Conservation (phyloP, 1,140 invertebrate species). For the Drosophila prosaltans region DNA sequence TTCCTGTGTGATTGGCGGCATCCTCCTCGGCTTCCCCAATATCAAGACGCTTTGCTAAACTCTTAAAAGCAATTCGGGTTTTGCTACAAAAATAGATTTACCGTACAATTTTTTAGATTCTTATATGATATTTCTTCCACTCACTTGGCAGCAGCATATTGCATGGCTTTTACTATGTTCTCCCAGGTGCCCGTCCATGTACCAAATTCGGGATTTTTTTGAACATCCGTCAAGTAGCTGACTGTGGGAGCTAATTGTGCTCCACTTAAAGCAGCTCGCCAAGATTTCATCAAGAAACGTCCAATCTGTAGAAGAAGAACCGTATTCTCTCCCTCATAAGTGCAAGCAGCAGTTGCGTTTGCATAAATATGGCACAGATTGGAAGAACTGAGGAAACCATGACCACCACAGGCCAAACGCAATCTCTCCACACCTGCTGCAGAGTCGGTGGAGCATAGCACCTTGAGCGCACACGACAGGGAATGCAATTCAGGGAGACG, state of each 20-base stretch:
- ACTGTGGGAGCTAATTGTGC: conserved; percentile 86
- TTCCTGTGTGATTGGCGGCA: conserved; percentile 93
- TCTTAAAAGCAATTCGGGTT: conserved; percentile 86
- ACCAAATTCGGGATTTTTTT: conserved; percentile 71
- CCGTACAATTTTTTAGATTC: neutral
- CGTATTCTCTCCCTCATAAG: conserved; percentile 98
- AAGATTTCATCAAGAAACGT: conserved; percentile 90
- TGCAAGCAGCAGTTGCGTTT: conserved; percentile 91
- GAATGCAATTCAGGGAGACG: conserved; percentile 94
- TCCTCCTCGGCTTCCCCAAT: conserved; percentile 87
- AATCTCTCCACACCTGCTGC: conserved; percentile 89
- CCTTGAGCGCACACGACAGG: conserved; percentile 94
- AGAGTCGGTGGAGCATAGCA: conserved; percentile 89
- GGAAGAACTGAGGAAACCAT: conserved; percentile 94
- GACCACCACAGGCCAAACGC: conserved; percentile 95
- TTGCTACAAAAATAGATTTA: conserved; percentile 85
- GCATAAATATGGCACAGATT: conserved; percentile 92
- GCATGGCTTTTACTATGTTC: conserved; percentile 87
- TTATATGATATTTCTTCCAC: conserved; percentile 17
- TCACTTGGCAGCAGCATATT: conserved; percentile 89
- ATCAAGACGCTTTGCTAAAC: conserved; percentile 86
- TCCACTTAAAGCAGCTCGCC: conserved; percentile 86
- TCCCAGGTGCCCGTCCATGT: conserved; percentile 86
- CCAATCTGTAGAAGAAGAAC: conserved; percentile 95
- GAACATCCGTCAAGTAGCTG: conserved; percentile 85